Evolutionary conservation across 1,140 invertebrate species (phyloP).

Genomic region (Amphibalanus amphitrite): DNA sequence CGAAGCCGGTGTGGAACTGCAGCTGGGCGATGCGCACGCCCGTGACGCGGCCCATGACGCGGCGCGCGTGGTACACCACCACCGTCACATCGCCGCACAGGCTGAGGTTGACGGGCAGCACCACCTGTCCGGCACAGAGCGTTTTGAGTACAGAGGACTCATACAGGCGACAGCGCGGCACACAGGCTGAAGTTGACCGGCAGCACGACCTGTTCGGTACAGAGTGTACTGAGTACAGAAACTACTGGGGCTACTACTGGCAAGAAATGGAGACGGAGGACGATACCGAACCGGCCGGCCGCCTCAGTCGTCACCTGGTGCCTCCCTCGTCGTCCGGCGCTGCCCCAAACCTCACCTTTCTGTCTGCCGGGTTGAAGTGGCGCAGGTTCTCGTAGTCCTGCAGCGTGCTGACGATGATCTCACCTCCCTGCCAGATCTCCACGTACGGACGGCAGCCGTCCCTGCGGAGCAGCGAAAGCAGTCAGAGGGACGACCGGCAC

Average conservation of each 20-base stretch:
- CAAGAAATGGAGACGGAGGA: no score
- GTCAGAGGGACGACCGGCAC: no score
- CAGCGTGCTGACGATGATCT: conserved; percentile 58
- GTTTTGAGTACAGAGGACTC: no score
- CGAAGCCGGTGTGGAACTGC: conserved; percentile 75
- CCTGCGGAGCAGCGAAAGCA: no score
- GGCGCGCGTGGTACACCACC: conserved; percentile 63
- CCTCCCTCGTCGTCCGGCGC: no score
- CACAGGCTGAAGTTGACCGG: no score
- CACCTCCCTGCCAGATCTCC: conserved; percentile 76
- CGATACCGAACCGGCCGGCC: neutral
- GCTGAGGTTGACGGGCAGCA: conserved; percentile 34
- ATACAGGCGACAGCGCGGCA: no score
- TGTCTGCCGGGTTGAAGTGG: conserved; percentile 53
- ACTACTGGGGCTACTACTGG: no score
- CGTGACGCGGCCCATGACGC: conserved; percentile 47
- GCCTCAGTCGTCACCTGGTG: conserved; percentile 24
- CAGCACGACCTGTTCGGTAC: no score
- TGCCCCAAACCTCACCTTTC: no score
- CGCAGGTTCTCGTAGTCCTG: conserved; percentile 80
- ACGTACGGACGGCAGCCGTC: conserved; percentile 86
- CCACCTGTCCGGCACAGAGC: conserved; percentile 20
- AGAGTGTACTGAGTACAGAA: no score
- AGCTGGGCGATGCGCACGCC: conserved; percentile 75
- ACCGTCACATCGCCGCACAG: conserved; percentile 71